These are phyloP conservation scores for Tachuris rubrigastra DNA, from an alignment of 2,113 vertebrate genomes.

Conservation along the genomic window DNA sequence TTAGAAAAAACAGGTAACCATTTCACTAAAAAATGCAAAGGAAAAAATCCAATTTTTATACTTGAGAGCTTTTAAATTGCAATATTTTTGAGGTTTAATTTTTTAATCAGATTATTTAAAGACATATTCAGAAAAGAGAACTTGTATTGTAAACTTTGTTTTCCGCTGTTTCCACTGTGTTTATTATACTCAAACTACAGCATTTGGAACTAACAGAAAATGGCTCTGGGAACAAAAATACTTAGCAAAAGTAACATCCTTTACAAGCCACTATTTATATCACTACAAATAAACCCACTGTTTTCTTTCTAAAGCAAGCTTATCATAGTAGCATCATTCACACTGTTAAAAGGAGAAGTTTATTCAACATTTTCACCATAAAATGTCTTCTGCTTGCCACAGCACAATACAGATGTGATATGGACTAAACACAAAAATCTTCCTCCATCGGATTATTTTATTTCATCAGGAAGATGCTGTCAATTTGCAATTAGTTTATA, in stretches of 20 bases:
- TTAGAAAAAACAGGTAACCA: neutral
- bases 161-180: neutral
- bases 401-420: neutral
- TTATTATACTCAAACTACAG: neutral
- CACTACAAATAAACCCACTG: neutral
- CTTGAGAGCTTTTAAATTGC: neutral
- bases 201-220: neutral
- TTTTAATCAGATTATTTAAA: neutral
- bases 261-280: neutral
- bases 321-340: constrained; percentile 35
- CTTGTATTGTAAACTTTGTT: neutral
- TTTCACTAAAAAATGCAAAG: neutral
- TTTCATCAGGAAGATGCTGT: neutral
- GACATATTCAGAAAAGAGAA: neutral
- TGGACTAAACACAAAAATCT: neutral
- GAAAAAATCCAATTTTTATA: neutral
- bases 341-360: constrained; percentile 3
- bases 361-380: constrained; percentile 24
- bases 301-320: constrained; percentile 16
- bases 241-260: neutral
- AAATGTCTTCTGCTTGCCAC: constrained; percentile 34
- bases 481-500: constrained; percentile 8
- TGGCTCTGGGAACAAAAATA: neutral
- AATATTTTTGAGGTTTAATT: neutral
- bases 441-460: neutral